phyloP scores from a whole-genome alignment of 2,888 invertebrate species.

The Diarsia dahlii region DNA sequence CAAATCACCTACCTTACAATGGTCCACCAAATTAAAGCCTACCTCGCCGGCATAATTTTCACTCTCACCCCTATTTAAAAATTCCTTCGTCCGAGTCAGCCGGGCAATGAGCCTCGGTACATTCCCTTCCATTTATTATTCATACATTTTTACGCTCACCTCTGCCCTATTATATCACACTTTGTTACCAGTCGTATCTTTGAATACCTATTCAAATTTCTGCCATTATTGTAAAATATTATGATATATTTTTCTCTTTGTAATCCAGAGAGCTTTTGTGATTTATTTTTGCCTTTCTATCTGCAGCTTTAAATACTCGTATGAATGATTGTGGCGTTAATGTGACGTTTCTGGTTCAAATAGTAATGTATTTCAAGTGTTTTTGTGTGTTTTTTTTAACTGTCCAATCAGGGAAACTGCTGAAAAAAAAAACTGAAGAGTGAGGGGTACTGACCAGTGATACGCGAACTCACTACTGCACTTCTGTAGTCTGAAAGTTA shows the following conservation, averaged over 20 bases:
- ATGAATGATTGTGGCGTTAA: conserved; percentile 4
- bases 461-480: no score
- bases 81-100: conserved; percentile 19
- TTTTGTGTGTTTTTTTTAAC: no score
- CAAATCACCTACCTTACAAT: background rate
- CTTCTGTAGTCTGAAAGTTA: background rate
- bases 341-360: conserved; percentile 7
- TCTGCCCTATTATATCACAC: conserved; percentile 31
- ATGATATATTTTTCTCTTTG: conserved; percentile 32
- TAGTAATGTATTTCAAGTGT: background rate
- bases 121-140: conserved; percentile 49
- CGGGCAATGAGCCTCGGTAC: conserved; percentile 36
- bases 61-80: conserved; percentile 19
- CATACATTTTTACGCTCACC: conserved; percentile 53
- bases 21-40: background rate
- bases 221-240: conserved; percentile 39
- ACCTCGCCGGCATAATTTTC: conserved; percentile 1
- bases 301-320: conserved; percentile 21
- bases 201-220: conserved; percentile 48
- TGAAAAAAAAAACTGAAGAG: no score
- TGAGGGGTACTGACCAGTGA: no score
- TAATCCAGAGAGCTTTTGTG: conserved; percentile 23
- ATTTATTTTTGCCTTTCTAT: conserved; percentile 30
- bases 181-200: conserved; percentile 43
- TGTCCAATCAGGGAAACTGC: no score